Percentiles rank a stretch among this genome's conserved stretches.
These are phyloP conservation scores for Phacellophora camtschatica DNA, from an alignment of 30 jellyfish, hydroid and myxozoan genomes.

Conservation along the genomic window DNA sequence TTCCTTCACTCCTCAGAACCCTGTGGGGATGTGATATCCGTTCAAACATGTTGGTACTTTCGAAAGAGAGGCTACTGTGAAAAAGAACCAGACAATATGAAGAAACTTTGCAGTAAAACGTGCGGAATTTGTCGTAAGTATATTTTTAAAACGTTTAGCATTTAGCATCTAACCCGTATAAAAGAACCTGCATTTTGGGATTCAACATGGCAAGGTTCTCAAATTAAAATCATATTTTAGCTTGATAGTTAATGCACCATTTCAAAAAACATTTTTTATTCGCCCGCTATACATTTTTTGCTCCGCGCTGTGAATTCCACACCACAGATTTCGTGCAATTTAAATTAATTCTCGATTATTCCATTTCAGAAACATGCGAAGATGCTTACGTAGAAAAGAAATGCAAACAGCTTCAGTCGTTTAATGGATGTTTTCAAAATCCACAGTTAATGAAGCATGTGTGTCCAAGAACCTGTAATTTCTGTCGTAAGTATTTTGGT, in stretches of 20 bases:
- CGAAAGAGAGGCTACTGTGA: conserved; percentile 19
- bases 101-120: conserved; percentile 36
- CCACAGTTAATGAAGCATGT: conserved; percentile 26
- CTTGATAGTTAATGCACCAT: no score
- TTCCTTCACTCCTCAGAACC: conserved; percentile 19
- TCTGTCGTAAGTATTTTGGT: conserved; percentile 57
- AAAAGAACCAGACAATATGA: conserved; percentile 30
- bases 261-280: no score
- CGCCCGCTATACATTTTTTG: background rate
- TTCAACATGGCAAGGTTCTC: no score
- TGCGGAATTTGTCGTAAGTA: conserved; percentile 72
- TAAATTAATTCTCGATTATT: background rate
- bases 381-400: conserved; percentile 36
- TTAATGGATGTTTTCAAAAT: conserved; percentile 27
- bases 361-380: conserved; percentile 34
- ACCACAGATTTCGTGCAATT: background rate
- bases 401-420: conserved; percentile 5
- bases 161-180: no score
- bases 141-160: no score
- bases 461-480: conserved; percentile 59
- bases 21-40: conserved; percentile 37
- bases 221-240: no score
- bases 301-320: background rate
- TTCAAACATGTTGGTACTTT: conserved; percentile 49
- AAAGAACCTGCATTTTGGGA: no score